Evolutionary conservation across 2,888 invertebrate genomes (phyloP).

Genomic region (Leistus spinibarbis): DNA sequence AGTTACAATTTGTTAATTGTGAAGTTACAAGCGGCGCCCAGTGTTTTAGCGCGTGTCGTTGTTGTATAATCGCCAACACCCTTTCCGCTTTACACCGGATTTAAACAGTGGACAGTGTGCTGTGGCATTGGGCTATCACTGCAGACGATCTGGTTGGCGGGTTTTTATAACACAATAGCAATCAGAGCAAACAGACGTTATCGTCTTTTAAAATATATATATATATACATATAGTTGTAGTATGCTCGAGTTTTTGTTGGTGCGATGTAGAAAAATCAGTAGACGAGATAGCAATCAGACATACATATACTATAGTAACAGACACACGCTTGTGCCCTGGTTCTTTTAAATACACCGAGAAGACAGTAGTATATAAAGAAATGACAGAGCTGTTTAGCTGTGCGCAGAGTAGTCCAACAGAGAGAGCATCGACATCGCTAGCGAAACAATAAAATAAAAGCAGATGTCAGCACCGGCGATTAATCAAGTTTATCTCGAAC

Average conservation of each 20-base stretch:
- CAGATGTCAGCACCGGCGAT: conserved; percentile 44
- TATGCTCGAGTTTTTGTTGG: too few species aligned
- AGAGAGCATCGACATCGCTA: conserved; percentile 38
- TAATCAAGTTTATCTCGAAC: conserved; percentile 45
- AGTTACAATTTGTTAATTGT: conserved; percentile 22
- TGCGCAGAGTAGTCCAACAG: conserved; percentile 12
- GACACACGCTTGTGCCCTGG: background rate
- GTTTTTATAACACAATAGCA: background rate
- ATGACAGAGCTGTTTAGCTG: conserved; percentile 23
- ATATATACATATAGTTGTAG: too few species aligned
- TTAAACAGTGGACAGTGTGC: background rate
- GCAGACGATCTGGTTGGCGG: background rate
- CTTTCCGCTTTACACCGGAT: background rate
- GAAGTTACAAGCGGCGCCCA: conserved; percentile 14
- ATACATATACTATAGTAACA: too few species aligned
- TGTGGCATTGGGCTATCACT: background rate
- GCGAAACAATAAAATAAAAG: conserved; percentile 44
- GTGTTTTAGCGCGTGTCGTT: background rate
- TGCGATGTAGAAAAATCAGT: too few species aligned
- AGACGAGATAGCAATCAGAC: background rate
- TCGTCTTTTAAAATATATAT: too few species aligned
- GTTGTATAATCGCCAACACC: background rate
- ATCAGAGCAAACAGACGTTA: background rate
- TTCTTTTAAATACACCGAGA: background rate
- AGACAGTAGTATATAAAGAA: background rate